Evolutionary conservation across 2,888 invertebrate genomes (phyloP), one percentile per base, ranked within the genome.

Genomic region (Cerastoderma edule): DNA sequence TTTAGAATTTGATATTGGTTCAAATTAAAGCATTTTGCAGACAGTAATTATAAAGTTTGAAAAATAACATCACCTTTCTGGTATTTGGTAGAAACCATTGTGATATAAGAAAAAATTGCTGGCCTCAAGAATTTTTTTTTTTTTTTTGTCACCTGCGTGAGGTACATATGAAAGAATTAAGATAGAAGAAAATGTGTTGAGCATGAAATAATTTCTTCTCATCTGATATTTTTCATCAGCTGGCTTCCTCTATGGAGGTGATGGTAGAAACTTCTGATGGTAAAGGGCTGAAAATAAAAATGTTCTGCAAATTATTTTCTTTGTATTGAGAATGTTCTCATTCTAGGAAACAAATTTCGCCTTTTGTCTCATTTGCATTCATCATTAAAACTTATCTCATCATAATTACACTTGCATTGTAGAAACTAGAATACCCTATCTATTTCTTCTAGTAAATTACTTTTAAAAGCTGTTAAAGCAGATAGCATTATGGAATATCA

Each of bases 91-190:
- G 30, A 30, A 27, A 3, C 27, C 56, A 56, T 8, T 19, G 28
- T 56, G 28, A 16, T 10, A 56, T 30, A 56, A 30, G 56, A 28
- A 56, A 32, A 56, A 56, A 56, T 28, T 56, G 56, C 56, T 28
- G 1, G 30, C 16, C 1, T 30, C 30, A 8, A 28, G 56, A 5
- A 28, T 3, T 56, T 56, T 56, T 32, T 56, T 28, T 32, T 30
- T 56, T 56, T 56, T 16, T 32, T 32, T 3, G 1, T 56, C 30
- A 30, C n/a, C 56, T 1, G 46, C 46, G n/a, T 46, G 1, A 19
- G 16, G 46, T 19, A 46, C 5, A 2, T 46, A 46, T 46, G 46
- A 46, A 19, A n/a, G 16, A 46, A 19, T 5, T 46, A n/a, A 46
- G 46, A 16, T 19, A 46, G 46, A 19, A 19, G 46, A 19, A 46